Evolutionary conservation across 2,888 invertebrate species (phyloP), one percentile per base, ranked within the genome.

Genomic region (Brenthis hecate): DNA sequence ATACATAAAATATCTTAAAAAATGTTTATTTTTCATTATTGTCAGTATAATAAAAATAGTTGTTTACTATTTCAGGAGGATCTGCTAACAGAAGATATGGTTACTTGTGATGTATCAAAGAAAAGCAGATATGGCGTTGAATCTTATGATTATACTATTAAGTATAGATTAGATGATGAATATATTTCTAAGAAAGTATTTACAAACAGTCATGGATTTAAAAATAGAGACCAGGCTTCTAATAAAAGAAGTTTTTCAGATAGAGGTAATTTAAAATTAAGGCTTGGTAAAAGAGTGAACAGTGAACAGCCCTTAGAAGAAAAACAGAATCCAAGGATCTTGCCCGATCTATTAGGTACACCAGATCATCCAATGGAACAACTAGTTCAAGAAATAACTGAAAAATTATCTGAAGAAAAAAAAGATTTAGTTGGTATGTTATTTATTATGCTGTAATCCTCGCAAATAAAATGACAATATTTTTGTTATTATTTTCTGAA

Each of bases 71-170:
- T 91, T n/a, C 95, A 97, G 89, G 97, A 97, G 82, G 97, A 97
- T 75, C 93, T 96, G 0, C 86, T 98, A 64, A 95, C 96, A 36
- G 96, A 97, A 81, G 95, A 96, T 77, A 94, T 98, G 89, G 94
- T 95, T 13, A 94, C 94, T 55, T 96, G 96, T 86, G 96, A 96
- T 85, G 97, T 97, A 13, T 94, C 95, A 88, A 86, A 94, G 91
- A 79, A 94, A 88, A 82, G 94, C 89, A 82, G 94, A 93, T 84
- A 95, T 94, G 89, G 95, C 82, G 96, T 97, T 63, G 97, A 97
- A 87, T 95, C 95, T 84, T 97, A 97, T 86, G 95, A 96, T 86
- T 95, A 95, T 83, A 94, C 94, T 53, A 86, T 94, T 76, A 94
- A 94, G 78, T 94, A 94, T 85, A 94, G 94, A 75, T 88, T 95